Percentiles rank a stretch among this genome's conserved stretches.
These are phyloP conservation scores for Myotis brandtii DNA, from an alignment of 2,113 vertebrate genomes.

Conservation along the genomic window DNA sequence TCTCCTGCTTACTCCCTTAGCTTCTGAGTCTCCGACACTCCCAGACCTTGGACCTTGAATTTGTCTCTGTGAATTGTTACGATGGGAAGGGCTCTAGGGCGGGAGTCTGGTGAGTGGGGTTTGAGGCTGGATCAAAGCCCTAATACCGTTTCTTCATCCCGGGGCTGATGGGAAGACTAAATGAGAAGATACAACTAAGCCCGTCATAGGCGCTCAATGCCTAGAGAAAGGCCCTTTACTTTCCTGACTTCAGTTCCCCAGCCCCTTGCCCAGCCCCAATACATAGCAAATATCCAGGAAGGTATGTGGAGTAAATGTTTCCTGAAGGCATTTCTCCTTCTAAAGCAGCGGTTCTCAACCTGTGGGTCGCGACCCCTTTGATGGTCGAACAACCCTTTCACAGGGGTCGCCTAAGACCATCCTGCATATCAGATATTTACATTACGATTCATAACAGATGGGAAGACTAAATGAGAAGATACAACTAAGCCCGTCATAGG, in stretches of 20 bases:
- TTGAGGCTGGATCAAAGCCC: background rate
- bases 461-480: background rate
- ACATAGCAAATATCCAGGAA: too few relatives aligned
- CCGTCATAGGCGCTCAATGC: rapidly evolving
- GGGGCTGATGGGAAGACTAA: background rate
- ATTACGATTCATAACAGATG: too few relatives aligned
- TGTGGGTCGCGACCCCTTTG: too few relatives aligned
- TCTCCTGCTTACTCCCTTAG: background rate
- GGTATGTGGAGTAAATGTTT: too few relatives aligned
- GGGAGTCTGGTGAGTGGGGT: background rate
- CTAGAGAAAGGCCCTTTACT: background rate
- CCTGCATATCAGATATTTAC: too few relatives aligned
- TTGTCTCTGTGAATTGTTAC: background rate
- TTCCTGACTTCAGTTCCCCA: conserved; percentile 9
- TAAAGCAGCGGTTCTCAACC: too few relatives aligned
- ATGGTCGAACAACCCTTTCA: too few relatives aligned
- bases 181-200: background rate
- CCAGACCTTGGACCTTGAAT: background rate
- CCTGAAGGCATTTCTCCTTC: too few relatives aligned
- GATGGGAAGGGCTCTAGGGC: background rate
- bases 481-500: background rate
- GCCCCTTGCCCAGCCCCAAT: too few relatives aligned
- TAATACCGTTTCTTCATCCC: background rate
- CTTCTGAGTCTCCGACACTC: background rate
- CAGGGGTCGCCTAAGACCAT: too few relatives aligned